Percentiles rank a stretch among this genome's conserved stretches.
Evolutionary conservation across 2,113 vertebrate genomes (phyloP).

Genomic region (Hylia prasina): DNA sequence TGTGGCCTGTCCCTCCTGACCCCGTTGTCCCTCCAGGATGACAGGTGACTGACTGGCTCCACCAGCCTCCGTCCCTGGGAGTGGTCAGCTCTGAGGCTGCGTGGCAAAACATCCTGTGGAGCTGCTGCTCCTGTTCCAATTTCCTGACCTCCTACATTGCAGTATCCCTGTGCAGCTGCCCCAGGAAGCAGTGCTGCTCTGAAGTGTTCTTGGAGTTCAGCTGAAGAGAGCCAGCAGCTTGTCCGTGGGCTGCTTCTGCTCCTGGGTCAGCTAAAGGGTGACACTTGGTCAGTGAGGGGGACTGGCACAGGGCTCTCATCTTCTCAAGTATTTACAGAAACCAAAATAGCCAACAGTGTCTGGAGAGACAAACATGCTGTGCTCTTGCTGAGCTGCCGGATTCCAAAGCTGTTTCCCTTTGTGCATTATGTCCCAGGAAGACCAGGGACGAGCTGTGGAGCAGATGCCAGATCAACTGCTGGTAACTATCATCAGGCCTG

Average conservation of each 20-base stretch:
- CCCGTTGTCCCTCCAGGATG: not conserved
- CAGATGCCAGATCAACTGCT: not conserved
- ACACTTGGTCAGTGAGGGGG: not conserved
- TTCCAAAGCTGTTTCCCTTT: slow-evolving; percentile 1
- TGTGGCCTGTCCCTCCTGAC: not conserved
- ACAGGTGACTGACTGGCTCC: not conserved
- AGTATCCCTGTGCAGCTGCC: not conserved
- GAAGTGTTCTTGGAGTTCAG: not conserved
- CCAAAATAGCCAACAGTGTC: not conserved
- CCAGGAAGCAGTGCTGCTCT: not conserved
- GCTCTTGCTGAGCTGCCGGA: not conserved
- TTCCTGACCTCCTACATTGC: not conserved
- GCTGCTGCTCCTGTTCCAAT: not conserved
- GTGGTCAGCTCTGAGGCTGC: not conserved
- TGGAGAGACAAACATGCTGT: not conserved
- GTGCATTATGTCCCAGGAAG: not conserved
- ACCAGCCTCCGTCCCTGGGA: not conserved
- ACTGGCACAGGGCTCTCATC: not conserved
- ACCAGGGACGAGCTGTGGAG: not conserved
- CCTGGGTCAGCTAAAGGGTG: not conserved
- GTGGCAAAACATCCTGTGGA: not conserved
- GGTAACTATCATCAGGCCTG: not conserved
- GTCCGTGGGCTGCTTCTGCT: not conserved
- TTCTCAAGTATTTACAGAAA: not conserved
- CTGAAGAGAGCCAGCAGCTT: not conserved